Evolutionary conservation across 2,113 vertebrate genomes (phyloP).

Genomic region (Ophthalmotilapia sp.): DNA sequence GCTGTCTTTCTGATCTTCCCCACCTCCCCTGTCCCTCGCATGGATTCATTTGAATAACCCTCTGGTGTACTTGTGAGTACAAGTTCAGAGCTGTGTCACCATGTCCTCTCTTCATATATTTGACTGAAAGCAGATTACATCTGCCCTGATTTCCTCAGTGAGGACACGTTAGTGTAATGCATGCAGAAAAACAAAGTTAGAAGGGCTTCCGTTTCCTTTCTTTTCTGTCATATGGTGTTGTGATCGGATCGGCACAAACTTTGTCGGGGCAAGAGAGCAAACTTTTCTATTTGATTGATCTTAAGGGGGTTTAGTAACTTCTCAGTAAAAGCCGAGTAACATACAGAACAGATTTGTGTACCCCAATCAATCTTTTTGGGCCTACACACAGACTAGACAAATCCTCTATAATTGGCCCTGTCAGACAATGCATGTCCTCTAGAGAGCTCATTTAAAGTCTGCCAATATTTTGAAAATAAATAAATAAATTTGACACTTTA

Average conservation of each 20-base stretch:
- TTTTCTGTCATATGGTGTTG: neutral
- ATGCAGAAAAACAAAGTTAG: neutral
- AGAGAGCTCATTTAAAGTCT: conserved; percentile 14
- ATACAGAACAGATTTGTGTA: neutral
- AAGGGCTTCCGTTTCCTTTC: neutral
- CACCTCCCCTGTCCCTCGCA: neutral
- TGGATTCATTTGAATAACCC: conserved; percentile 30
- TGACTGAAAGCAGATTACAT: conserved; percentile 2
- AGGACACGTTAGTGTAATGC: neutral
- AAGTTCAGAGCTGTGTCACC: conserved; percentile 24
- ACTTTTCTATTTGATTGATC: neutral
- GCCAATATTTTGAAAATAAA: neutral
- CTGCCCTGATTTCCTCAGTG: neutral
- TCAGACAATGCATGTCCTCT: conserved; percentile 8
- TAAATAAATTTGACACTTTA: neutral
- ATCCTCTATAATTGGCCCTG: conserved; percentile 37
- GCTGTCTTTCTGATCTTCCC: conserved; percentile 21
- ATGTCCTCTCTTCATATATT: neutral
- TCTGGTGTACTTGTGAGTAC: conserved; percentile 13
- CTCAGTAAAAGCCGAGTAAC: neutral
- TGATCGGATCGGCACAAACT: neutral
- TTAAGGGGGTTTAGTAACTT: neutral
- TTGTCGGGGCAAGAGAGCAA: neutral
- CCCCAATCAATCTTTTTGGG: conserved; percentile 1
- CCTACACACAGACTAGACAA: conserved; percentile 1